A percentile compares a stretch with the other conserved stretches of the same genome.
phyloP scores from a whole-genome alignment of 2,797 vertebrate genomes.

The Kryptolebias ocellatus region DNA sequence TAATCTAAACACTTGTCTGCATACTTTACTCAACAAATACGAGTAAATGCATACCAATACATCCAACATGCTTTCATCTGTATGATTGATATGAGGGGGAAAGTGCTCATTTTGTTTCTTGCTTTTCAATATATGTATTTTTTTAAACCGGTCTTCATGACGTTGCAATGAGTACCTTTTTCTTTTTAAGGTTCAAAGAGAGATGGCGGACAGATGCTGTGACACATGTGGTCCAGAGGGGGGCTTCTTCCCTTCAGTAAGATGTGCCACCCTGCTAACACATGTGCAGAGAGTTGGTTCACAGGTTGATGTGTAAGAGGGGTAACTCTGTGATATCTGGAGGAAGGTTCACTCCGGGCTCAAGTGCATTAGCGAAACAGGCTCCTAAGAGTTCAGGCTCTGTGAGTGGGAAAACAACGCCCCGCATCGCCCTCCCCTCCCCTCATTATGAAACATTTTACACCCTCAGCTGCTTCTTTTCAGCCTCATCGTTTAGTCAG shows the following conservation, averaged over 20 bases:
- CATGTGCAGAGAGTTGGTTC: slow-evolving; percentile 6
- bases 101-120: too few species aligned
- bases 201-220: not conserved
- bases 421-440: too few species aligned
- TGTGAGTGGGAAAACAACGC: too few species aligned
- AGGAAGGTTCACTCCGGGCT: not conserved
- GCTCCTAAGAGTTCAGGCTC: slow-evolving; percentile 9
- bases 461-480: slow-evolving; percentile 1
- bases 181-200: not conserved
- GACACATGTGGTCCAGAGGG: too few species aligned
- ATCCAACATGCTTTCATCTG: too few species aligned
- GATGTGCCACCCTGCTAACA: slow-evolving; percentile 17
- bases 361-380: slow-evolving; percentile 12
- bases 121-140: too few species aligned
- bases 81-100: too few species aligned
- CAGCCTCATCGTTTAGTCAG: not conserved
- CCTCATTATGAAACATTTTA: not conserved
- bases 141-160: too few species aligned
- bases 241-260: not conserved
- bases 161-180: not conserved
- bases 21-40: too few species aligned
- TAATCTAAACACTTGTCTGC: too few species aligned
- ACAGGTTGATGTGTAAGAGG: slow-evolving; percentile 14
- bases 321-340: not conserved
- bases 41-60: too few species aligned